phyloP scores from a whole-genome alignment of 2,113 vertebrate species.

The Desmodus rotundus region DNA sequence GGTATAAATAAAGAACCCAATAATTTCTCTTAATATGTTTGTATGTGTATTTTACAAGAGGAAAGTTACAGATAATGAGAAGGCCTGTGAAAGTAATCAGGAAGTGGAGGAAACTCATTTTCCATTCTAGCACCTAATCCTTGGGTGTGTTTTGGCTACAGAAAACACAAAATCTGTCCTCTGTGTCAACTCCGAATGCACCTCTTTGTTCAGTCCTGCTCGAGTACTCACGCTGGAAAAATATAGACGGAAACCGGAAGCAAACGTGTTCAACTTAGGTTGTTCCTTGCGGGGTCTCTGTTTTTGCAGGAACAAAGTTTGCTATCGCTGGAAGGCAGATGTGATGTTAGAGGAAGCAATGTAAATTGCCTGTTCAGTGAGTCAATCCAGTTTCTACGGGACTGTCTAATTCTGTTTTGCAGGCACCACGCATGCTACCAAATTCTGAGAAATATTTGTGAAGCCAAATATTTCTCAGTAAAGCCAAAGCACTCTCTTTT shows the following conservation, averaged over 20 bases:
- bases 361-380: slow-evolving; percentile 9
- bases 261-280: background rate
- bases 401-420: background rate
- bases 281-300: background rate
- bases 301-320: background rate
- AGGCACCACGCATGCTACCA: background rate
- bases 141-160: slow-evolving; percentile 59
- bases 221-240: slow-evolving; percentile 22
- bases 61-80: slow-evolving; percentile 52
- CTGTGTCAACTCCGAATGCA: slow-evolving; percentile 41
- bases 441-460: slow-evolving; percentile 68
- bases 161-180: slow-evolving; percentile 46
- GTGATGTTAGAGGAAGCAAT: slow-evolving; percentile 21
- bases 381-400: background rate
- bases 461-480: slow-evolving; percentile 56
- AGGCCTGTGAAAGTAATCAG: slow-evolving; percentile 52
- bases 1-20: slow-evolving; percentile 4
- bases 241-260: background rate
- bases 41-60: slow-evolving; percentile 21
- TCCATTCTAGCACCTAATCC: slow-evolving; percentile 42
- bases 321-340: background rate
- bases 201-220: background rate
- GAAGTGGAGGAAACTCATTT: slow-evolving; percentile 40
- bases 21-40: background rate
- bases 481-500: slow-evolving; percentile 48